Conservation (phyloP, 2,888 invertebrate species). For the Zaprionus lineosus region DNA sequence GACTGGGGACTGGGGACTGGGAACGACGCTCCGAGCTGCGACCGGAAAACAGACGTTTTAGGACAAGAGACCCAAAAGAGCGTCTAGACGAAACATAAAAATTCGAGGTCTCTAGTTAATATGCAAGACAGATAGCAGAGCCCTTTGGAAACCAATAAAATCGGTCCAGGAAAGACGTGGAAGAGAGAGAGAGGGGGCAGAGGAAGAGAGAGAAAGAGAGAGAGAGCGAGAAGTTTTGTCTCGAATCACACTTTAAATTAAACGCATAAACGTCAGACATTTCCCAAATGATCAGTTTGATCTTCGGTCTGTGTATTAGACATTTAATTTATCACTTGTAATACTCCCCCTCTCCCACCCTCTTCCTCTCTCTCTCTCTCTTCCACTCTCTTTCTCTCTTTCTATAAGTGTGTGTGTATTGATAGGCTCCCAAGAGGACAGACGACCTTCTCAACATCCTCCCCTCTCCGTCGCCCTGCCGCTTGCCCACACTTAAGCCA, state of each 20-base stretch:
- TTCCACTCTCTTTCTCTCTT: no score
- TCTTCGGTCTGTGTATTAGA: constrained; percentile 56
- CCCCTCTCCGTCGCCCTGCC: constrained; percentile 12
- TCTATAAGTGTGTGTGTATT: constrained; percentile 12
- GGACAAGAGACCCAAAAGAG: background rate
- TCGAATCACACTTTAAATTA: constrained; percentile 49
- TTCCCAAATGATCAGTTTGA: constrained; percentile 49
- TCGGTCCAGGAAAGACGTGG: no score
- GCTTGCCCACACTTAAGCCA: constrained; percentile 20
- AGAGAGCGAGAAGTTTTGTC: constrained; percentile 25
- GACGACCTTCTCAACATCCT: constrained; percentile 36
- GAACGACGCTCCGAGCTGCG: background rate
- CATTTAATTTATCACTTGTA: constrained; percentile 65
- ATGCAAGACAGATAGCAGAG: constrained; percentile 17
- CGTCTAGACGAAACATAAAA: constrained; percentile 14
- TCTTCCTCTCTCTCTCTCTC: no score
- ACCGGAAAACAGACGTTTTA: constrained; percentile 15
- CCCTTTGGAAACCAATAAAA: no score
- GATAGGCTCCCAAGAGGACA: constrained; percentile 23
- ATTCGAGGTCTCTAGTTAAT: background rate
- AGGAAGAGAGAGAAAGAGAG: no score
- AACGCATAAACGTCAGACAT: constrained; percentile 31
- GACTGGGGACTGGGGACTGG: background rate
- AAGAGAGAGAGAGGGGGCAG: no score
- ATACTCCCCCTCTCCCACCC: background rate